These are phyloP conservation scores for Acholoe squamosa DNA, from an alignment of 2,888 invertebrate species.

Conservation along the genomic window DNA sequence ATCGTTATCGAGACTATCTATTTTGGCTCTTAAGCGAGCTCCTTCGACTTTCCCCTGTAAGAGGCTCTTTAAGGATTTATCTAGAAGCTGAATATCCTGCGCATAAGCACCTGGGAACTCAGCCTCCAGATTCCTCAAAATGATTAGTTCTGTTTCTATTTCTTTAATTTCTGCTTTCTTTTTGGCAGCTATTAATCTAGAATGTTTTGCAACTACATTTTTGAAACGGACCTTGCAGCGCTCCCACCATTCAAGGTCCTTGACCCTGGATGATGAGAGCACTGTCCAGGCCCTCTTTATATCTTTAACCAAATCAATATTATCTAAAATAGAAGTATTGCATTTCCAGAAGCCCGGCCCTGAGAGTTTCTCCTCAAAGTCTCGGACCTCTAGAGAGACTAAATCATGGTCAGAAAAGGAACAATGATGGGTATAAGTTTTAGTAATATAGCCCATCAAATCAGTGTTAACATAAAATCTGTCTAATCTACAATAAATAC, in stretches of 20 bases:
- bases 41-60: background rate
- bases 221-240: background rate
- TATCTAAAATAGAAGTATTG: background rate
- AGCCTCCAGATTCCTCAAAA: too few species aligned
- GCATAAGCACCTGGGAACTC: too few species aligned
- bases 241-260: background rate
- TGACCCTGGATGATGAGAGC: background rate
- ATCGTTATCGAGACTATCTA: background rate
- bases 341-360: slow-evolving; percentile 22
- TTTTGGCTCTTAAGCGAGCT: background rate
- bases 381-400: background rate
- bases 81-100: too few species aligned
- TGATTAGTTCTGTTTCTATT: too few species aligned
- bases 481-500: background rate
- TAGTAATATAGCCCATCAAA: background rate
- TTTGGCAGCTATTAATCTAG: too few species aligned
- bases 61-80: background rate
- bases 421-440: background rate
- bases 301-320: background rate
- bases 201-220: background rate
- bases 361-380: background rate
- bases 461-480: background rate
- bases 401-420: slow-evolving; percentile 18
- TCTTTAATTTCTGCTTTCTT: too few species aligned
- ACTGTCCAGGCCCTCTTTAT: background rate